Conservation (phyloP, 2,888 invertebrate genomes). For the Caenorhabditis uteleia region DNA sequence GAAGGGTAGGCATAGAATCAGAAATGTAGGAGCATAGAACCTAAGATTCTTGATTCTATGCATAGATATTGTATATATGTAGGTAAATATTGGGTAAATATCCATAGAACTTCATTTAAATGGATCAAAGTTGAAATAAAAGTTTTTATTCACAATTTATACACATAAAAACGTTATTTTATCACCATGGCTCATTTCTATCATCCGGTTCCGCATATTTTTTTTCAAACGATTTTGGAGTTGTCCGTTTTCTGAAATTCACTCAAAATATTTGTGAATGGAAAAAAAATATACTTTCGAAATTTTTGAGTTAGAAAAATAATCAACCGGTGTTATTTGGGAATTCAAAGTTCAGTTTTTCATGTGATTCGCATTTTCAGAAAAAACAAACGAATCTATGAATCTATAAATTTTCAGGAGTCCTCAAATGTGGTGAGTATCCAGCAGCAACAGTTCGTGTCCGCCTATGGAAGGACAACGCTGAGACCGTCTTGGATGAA, state of each 20-base stretch:
- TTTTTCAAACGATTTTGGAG: conserved; percentile 10
- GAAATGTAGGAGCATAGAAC: no score
- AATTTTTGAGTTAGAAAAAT: background rate
- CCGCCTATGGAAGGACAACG: conserved; percentile 27
- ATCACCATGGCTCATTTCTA: conserved; percentile 31
- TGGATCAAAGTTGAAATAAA: background rate
- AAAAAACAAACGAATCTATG: no score
- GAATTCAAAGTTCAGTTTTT: no score
- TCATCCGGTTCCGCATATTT: conserved; percentile 30
- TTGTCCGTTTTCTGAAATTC: conserved; percentile 3
- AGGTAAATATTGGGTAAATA: background rate
- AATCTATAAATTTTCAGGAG: no score
- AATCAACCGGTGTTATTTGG: background rate
- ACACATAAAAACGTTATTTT: no score
- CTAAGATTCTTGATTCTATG: background rate
- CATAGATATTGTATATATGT: background rate
- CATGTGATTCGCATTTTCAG: no score
- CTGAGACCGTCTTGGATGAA: conserved; percentile 22
- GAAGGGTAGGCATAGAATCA: background rate
- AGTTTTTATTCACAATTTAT: conserved; percentile 3
- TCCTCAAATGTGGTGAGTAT: conserved; percentile 30
- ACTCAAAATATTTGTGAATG: background rate
- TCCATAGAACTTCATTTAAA: background rate
- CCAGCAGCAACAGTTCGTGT: conserved; percentile 30
- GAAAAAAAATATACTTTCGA: background rate